Conservation (phyloP, 1,140 invertebrate species). For the Lepidurus apus region DNA sequence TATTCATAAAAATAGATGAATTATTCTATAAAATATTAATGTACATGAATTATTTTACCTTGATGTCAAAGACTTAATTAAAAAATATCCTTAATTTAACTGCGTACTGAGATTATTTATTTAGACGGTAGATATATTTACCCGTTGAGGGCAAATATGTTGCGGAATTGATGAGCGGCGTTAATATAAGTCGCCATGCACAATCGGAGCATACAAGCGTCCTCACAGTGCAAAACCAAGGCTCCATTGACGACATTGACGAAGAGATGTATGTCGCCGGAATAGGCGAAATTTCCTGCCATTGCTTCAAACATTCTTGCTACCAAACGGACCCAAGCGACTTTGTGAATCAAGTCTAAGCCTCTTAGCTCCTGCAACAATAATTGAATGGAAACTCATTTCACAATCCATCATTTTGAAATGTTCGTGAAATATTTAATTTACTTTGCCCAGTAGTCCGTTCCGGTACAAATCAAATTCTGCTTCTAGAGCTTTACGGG, state of each 20-base stretch:
- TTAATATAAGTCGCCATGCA: slow-evolving; percentile 97
- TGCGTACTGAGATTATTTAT: background rate
- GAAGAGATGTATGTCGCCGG: slow-evolving; percentile 94
- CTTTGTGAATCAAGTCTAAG: slow-evolving; percentile 94
- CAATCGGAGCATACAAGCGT: slow-evolving; percentile 88
- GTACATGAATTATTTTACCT: too few relatives aligned
- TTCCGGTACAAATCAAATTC: slow-evolving; percentile 90
- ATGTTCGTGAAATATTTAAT: background rate
- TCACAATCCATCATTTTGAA: too few relatives aligned
- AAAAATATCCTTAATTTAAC: background rate
- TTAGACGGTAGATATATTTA: slow-evolving; percentile 45
- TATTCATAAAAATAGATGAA: background rate
- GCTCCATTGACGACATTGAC: slow-evolving; percentile 96
- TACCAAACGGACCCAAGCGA: slow-evolving; percentile 95
- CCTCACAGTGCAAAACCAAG: slow-evolving; percentile 93
- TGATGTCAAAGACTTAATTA: background rate
- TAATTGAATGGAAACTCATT: background rate
- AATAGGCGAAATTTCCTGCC: slow-evolving; percentile 96
- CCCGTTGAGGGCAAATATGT: slow-evolving; percentile 97
- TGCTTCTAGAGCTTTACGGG: slow-evolving; percentile 92
- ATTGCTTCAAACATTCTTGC: slow-evolving; percentile 97
- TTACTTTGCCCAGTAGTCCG: slow-evolving; percentile 79
- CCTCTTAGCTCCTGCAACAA: slow-evolving; percentile 58
- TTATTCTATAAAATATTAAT: too few relatives aligned
- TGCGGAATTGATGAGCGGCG: slow-evolving; percentile 96